A percentile compares a stretch with the other conserved stretches of the same genome.
These are phyloP conservation scores for Phrynosoma blainvillii DNA, from an alignment of 2,113 vertebrate species.

Conservation along the genomic window DNA sequence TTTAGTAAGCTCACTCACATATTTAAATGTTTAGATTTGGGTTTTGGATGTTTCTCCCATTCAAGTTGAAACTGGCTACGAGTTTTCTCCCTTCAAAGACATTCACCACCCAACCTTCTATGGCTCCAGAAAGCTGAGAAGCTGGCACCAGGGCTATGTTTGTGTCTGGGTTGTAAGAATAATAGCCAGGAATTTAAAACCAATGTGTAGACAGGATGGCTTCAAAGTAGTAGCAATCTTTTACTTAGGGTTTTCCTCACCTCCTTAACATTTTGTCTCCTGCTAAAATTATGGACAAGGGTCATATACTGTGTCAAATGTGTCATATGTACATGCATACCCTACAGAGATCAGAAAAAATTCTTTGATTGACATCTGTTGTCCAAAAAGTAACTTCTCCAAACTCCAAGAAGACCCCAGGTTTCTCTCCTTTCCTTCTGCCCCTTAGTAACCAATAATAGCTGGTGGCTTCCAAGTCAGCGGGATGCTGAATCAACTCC, in stretches of 20 bases:
- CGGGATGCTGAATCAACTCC: too few relatives aligned
- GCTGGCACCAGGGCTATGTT: constrained; percentile 55
- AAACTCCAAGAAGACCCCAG: too few relatives aligned
- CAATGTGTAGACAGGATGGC: background rate
- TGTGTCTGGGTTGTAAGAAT: constrained; percentile 55
- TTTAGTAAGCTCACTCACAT: constrained; percentile 38
- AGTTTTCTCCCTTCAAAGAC: constrained; percentile 65
- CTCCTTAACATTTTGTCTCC: background rate
- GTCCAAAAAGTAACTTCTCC: too few relatives aligned
- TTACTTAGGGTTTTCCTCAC: background rate
- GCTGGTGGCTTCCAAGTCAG: too few relatives aligned
- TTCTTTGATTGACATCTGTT: too few relatives aligned
- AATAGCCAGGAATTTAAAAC: constrained; percentile 54
- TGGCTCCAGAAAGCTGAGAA: constrained; percentile 61
- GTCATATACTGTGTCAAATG: background rate
- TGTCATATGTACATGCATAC: background rate
- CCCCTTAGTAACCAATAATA: too few relatives aligned
- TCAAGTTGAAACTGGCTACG: constrained; percentile 73
- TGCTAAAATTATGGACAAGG: too few relatives aligned
- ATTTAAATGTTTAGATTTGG: constrained; percentile 63
- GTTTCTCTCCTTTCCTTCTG: too few relatives aligned
- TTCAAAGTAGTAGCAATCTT: background rate
- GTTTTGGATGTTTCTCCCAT: constrained; percentile 65
- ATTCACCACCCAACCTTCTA: constrained; percentile 61
- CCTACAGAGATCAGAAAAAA: background rate